phyloP scores from a whole-genome alignment of 2,888 invertebrate genomes.

The Carterocephalus palaemon region DNA sequence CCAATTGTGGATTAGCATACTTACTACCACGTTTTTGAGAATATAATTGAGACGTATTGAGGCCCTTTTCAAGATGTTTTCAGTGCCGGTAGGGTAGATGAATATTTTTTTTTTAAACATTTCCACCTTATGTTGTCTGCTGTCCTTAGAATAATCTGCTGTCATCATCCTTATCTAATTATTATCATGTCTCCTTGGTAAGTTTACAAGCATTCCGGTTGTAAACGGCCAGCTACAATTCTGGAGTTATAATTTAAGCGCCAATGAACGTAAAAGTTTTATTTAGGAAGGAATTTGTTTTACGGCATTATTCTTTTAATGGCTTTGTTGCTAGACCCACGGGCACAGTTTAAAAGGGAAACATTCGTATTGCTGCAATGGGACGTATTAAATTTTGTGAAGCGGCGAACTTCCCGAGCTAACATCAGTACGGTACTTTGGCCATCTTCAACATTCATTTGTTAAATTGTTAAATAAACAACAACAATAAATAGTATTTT shows the following conservation, averaged over 20 bases:
- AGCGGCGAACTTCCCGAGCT: slow-evolving; percentile 52
- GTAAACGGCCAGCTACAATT: neutral
- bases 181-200: no score
- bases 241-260: slow-evolving; percentile 10
- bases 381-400: slow-evolving; percentile 68
- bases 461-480: slow-evolving; percentile 23
- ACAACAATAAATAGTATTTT: slow-evolving; percentile 36
- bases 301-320: slow-evolving; percentile 65
- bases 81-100: no score
- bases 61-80: no score
- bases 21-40: no score
- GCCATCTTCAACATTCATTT: slow-evolving; percentile 38
- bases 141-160: no score
- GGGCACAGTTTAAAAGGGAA: slow-evolving; percentile 62
- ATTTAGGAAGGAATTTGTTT: slow-evolving; percentile 51
- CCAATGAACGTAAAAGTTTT: slow-evolving; percentile 37
- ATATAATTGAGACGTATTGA: no score
- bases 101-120: no score
- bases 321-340: slow-evolving; percentile 50
- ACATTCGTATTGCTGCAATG: slow-evolving; percentile 65
- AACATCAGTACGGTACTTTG: slow-evolving; percentile 45
- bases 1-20: no score
- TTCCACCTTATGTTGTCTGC: no score
- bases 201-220: no score
- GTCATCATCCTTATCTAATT: no score